phyloP scores from a whole-genome alignment of 1,140 invertebrate species.

The Habropoda laboriosa region DNA sequence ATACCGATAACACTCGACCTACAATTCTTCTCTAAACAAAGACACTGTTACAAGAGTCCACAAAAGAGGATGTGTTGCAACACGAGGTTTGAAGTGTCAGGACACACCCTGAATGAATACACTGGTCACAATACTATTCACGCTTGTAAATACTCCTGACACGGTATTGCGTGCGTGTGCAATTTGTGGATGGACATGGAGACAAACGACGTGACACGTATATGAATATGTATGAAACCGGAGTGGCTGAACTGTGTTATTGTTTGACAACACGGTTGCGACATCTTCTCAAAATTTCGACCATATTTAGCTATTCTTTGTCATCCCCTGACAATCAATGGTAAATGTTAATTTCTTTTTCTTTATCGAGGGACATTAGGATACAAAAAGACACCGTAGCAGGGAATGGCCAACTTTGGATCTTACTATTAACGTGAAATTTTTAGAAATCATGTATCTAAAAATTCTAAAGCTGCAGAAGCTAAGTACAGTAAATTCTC shows the following conservation, averaged over 20 bases:
- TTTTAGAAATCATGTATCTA: too few relatives aligned
- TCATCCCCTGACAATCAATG: background rate
- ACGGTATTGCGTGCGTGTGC: background rate
- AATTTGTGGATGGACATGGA: background rate
- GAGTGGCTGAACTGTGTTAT: background rate
- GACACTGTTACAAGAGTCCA: background rate
- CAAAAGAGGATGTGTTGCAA: background rate
- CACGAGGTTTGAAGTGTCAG: background rate
- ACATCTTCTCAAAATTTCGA: background rate
- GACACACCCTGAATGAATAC: background rate
- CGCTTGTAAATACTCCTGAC: background rate
- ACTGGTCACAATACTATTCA: background rate
- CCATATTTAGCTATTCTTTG: background rate
- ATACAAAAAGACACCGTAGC: background rate
- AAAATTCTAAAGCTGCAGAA: too few relatives aligned
- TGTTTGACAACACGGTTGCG: background rate
- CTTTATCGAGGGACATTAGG: too few relatives aligned
- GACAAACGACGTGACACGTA: background rate
- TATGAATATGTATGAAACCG: slow-evolving; percentile 13
- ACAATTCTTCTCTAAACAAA: background rate
- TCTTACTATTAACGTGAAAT: too few relatives aligned
- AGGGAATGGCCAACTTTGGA: background rate
- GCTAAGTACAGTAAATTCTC: too few relatives aligned
- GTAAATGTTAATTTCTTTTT: background rate
- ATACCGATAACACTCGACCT: background rate